Evolutionary conservation across 35 echinoderm and acorn worm species (phyloP).

Genomic region (Chiridota heheva): DNA sequence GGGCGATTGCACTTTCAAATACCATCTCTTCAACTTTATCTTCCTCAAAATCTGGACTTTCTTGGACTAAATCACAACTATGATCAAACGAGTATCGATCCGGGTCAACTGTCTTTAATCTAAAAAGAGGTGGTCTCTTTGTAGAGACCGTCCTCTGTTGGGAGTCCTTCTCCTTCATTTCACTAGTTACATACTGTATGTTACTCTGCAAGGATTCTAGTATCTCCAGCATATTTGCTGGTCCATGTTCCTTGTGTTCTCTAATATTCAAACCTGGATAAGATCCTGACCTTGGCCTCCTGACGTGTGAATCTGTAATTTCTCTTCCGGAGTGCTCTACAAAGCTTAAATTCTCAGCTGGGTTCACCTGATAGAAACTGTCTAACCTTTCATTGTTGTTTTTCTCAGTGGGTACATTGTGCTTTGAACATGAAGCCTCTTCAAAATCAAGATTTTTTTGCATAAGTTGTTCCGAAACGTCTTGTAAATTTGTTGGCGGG

Average conservation of each 20-base stretch:
- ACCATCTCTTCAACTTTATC: too few species aligned
- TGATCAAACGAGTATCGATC: slow-evolving; percentile 59
- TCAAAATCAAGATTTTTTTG: neutral
- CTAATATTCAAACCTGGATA: slow-evolving; percentile 33
- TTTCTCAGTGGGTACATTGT: neutral
- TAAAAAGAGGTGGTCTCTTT: slow-evolving; percentile 30
- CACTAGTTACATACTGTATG: slow-evolving; percentile 34
- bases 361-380: neutral
- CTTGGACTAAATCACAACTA: too few species aligned
- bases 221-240: slow-evolving; percentile 61
- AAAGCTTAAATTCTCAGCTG: slow-evolving; percentile 32
- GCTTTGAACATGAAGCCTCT: neutral
- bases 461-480: neutral
- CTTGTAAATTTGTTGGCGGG: too few species aligned
- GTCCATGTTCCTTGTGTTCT: neutral
- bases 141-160: neutral
- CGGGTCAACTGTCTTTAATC: slow-evolving; percentile 60
- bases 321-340: neutral
- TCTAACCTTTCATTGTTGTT: neutral
- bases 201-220: slow-evolving; percentile 64
- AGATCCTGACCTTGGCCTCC: slow-evolving; percentile 31
- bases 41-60: too few species aligned
- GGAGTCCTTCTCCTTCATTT: neutral
- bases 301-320: neutral
- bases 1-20: too few species aligned